These are phyloP conservation scores for Gasterosteus nipponicus DNA, from an alignment of 2,113 vertebrate species.

Conservation along the genomic window DNA sequence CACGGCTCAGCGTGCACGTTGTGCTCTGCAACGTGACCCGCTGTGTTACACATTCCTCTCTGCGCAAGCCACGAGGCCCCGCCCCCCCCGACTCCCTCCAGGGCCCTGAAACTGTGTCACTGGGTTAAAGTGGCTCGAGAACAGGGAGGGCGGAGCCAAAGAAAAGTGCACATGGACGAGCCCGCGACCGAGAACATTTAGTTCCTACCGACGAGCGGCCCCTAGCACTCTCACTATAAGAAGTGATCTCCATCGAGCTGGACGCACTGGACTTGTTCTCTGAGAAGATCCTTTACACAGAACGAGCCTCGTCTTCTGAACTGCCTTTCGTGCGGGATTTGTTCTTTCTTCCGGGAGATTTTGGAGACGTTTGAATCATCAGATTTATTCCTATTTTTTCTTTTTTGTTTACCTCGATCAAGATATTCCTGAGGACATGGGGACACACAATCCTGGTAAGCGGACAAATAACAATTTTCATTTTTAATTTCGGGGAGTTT, in stretches of 20 bases:
- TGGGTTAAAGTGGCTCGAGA: slow-evolving; percentile 82
- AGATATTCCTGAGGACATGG: slow-evolving; percentile 72
- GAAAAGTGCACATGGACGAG: slow-evolving; percentile 74
- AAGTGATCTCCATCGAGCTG: slow-evolving; percentile 14
- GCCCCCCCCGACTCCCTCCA: slow-evolving; percentile 58
- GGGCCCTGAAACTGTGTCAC: slow-evolving; percentile 84
- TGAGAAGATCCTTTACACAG: not conserved
- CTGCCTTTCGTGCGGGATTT: not conserved
- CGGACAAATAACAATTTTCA: not conserved
- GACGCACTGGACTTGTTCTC: not conserved
- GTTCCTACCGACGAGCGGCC: slow-evolving; percentile 61
- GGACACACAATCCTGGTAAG: slow-evolving; percentile 80
- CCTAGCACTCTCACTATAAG: slow-evolving; percentile 46
- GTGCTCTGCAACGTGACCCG: slow-evolving; percentile 75
- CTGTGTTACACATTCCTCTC: slow-evolving; percentile 20
- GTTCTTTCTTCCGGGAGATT: not conserved
- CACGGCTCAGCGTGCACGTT: slow-evolving; percentile 45
- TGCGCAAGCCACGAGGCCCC: slow-evolving; percentile 17
- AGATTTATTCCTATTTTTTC: not conserved
- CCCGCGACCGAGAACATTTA: slow-evolving; percentile 76
- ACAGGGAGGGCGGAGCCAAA: slow-evolving; percentile 65
- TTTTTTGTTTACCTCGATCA: not conserved
- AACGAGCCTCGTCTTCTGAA: not conserved
- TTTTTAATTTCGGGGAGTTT: not conserved
- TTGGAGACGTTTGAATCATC: slow-evolving; percentile 13